A percentile compares a stretch with the other conserved stretches of the same genome.
Conservation (phyloP, 2,797 vertebrate species). For the Oryzias dopingdopingensis region DNA sequence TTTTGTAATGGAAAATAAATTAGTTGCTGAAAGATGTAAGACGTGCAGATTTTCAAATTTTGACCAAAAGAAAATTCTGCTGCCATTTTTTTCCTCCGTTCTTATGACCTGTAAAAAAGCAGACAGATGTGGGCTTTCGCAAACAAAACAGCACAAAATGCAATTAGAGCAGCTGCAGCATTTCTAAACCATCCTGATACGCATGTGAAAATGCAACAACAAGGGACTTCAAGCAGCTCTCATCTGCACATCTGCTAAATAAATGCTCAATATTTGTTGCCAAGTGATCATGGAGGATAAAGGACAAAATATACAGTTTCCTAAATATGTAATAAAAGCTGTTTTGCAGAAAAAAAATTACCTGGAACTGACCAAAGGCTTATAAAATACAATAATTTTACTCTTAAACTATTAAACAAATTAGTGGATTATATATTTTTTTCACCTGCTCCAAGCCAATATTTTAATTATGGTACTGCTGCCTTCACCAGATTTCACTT, state of each 20-base stretch:
- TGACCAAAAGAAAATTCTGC: background rate
- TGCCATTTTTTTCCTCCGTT: slow-evolving; percentile 16
- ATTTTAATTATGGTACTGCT: too few relatives aligned
- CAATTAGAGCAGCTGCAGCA: slow-evolving; percentile 67
- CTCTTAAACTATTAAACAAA: too few relatives aligned
- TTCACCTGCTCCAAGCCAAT: too few relatives aligned
- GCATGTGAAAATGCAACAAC: slow-evolving; percentile 60
- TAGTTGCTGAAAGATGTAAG: background rate
- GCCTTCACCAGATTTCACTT: too few relatives aligned
- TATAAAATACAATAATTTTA: too few relatives aligned
- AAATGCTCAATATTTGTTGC: slow-evolving; percentile 50
- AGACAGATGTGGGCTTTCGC: slow-evolving; percentile 48
- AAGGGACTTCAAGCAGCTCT: slow-evolving; percentile 50
- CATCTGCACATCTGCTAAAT: slow-evolving; percentile 61
- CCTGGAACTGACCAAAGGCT: too few relatives aligned
- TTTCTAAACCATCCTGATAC: slow-evolving; percentile 55
- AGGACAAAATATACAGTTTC: background rate
- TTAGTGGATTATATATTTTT: too few relatives aligned
- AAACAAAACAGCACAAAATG: slow-evolving; percentile 50
- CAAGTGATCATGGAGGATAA: slow-evolving; percentile 39
- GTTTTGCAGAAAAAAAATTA: too few relatives aligned
- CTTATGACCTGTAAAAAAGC: slow-evolving; percentile 3
- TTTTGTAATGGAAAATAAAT: too few relatives aligned
- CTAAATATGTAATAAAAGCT: too few relatives aligned
- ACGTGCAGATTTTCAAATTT: slow-evolving; percentile 6